Evolutionary conservation across 2,797 vertebrate species (phyloP).

Genomic region (Rhodeus uyekii): DNA sequence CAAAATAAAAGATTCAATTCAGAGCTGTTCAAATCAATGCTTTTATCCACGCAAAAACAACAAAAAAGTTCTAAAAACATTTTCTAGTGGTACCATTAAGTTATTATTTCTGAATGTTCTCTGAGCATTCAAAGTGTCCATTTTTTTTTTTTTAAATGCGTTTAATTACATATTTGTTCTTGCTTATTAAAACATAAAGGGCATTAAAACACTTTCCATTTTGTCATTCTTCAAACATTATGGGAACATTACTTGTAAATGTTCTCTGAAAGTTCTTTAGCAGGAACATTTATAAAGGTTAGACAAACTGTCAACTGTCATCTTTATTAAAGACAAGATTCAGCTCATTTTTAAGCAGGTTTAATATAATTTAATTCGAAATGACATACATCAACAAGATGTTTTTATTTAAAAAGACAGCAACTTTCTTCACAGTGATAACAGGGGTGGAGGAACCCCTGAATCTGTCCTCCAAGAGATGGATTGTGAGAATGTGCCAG

Average conservation of each 20-base stretch:
- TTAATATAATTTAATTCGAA: no score
- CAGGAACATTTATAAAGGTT: neutral
- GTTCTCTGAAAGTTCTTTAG: neutral
- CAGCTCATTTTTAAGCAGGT: no score
- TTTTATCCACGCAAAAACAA: neutral
- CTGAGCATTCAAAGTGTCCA: neutral
- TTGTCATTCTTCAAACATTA: neutral
- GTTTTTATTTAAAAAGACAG: no score
- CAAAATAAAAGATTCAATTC: neutral
- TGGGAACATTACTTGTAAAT: neutral
- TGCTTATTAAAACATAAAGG: neutral
- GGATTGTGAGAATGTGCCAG: constrained; percentile 24
- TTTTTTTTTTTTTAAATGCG: neutral
- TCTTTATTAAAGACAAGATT: no score
- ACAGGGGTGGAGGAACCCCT: neutral
- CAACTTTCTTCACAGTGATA: no score
- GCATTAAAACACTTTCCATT: no score
- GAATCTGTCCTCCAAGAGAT: neutral
- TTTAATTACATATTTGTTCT: neutral
- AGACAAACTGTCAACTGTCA: no score
- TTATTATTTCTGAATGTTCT: neutral
- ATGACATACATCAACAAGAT: no score
- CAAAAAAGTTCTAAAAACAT: neutral
- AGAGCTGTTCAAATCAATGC: neutral
- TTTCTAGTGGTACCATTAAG: neutral